phyloP scores from a whole-genome alignment of 2,797 vertebrate species.

The Sciaenops ocellatus region DNA sequence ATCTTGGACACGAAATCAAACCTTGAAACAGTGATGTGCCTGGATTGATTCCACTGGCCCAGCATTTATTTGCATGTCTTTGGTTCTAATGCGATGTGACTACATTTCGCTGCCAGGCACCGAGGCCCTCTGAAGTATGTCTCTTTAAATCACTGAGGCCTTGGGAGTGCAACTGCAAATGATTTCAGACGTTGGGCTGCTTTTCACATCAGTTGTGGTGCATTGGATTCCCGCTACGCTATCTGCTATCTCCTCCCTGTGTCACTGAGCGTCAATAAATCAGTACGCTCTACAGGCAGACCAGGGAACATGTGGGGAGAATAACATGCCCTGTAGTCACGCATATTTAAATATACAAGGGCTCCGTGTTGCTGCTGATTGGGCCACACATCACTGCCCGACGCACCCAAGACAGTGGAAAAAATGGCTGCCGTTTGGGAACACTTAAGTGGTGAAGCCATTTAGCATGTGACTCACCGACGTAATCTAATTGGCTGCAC shows the following conservation, averaged over 20 bases:
- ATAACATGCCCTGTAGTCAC: constrained; percentile 81
- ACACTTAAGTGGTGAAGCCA: constrained; percentile 74
- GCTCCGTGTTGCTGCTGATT: constrained; percentile 71
- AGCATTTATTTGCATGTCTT: constrained; percentile 75
- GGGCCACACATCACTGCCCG: constrained; percentile 67
- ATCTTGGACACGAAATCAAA: constrained; percentile 55
- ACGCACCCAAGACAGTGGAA: constrained; percentile 51
- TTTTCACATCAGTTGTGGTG: constrained; percentile 83
- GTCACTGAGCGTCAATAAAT: constrained; percentile 84
- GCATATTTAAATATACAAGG: constrained; percentile 78
- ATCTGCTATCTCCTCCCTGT: constrained; percentile 76
- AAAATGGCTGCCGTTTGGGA: constrained; percentile 75
- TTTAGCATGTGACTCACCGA: constrained; percentile 66
- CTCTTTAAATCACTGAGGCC: constrained; percentile 81
- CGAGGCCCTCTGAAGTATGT: constrained; percentile 77
- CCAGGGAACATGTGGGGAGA: constrained; percentile 78
- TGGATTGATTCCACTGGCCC: constrained; percentile 69
- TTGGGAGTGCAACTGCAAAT: constrained; percentile 74
- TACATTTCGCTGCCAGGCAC: constrained; percentile 67
- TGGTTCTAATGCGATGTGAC: constrained; percentile 79
- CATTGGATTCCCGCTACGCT: constrained; percentile 74
- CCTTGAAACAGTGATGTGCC: constrained; percentile 71
- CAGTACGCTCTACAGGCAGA: constrained; percentile 72
- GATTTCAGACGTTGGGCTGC: constrained; percentile 80
- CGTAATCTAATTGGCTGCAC: constrained; percentile 69